A percentile compares a stretch with the other conserved stretches of the same genome.
Evolutionary conservation across 2,888 invertebrate genomes (phyloP).

Genomic region (Synergus itoensis): DNA sequence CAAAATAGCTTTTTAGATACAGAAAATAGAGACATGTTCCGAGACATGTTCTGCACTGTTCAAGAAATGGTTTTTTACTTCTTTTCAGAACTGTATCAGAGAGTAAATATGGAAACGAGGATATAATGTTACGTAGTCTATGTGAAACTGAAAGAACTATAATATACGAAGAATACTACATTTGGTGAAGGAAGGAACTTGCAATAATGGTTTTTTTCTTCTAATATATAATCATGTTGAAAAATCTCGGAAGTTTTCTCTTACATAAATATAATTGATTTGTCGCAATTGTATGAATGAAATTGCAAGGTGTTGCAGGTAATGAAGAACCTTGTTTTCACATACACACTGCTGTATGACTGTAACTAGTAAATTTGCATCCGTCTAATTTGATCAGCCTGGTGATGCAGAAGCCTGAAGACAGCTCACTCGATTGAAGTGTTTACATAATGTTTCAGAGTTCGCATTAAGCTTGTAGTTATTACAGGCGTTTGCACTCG

Average conservation of each 20-base stretch:
- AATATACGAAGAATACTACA: constrained; percentile 10
- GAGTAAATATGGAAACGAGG: constrained; percentile 12
- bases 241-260: neutral
- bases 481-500: constrained; percentile 2
- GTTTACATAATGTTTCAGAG: constrained; percentile 25
- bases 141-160: constrained; percentile 15
- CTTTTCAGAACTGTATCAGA: constrained; percentile 7
- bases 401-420: neutral
- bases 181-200: neutral
- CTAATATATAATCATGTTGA: neutral
- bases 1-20: too few relatives aligned
- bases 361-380: constrained; percentile 26
- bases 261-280: neutral
- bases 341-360: neutral
- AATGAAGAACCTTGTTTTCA: constrained; percentile 22
- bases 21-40: neutral
- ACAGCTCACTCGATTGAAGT: constrained; percentile 8
- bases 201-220: neutral
- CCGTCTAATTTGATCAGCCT: constrained; percentile 34
- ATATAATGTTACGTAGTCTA: constrained; percentile 33
- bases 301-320: constrained; percentile 7
- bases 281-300: neutral
- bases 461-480: constrained; percentile 13
- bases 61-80: neutral
- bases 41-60: too few relatives aligned